Conservation (phyloP, 1,140 invertebrate species). For the Drosophila parvula region DNA sequence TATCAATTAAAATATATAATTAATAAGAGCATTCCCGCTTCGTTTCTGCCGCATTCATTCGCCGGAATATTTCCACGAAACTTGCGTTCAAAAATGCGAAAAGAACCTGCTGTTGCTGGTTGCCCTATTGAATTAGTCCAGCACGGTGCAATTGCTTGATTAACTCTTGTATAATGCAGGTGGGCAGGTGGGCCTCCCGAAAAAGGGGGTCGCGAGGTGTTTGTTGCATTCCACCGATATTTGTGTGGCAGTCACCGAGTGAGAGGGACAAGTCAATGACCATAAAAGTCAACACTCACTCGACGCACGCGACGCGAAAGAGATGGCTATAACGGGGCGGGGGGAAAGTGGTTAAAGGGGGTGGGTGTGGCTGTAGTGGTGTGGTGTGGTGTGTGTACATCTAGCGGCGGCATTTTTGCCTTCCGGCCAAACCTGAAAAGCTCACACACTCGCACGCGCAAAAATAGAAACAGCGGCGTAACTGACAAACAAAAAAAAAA, state of each 20-base stretch:
- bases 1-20: no score
- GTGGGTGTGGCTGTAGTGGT: not conserved
- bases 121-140: constrained; percentile 60
- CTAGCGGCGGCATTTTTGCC: constrained; percentile 47
- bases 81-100: constrained; percentile 18
- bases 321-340: not conserved
- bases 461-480: constrained; percentile 8
- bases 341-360: no score
- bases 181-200: not conserved
- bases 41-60: not conserved
- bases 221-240: constrained; percentile 30
- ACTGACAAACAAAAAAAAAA: not conserved
- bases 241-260: constrained; percentile 23
- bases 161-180: constrained; percentile 38
- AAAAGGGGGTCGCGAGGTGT: constrained; percentile 3
- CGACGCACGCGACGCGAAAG: constrained; percentile 31
- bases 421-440: constrained; percentile 46
- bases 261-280: constrained; percentile 57
- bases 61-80: not conserved
- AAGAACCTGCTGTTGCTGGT: constrained; percentile 2
- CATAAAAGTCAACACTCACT: constrained; percentile 63
- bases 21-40: not conserved
- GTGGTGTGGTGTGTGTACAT: constrained; percentile 7
- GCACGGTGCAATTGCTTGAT: constrained; percentile 52
- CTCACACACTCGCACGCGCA: constrained; percentile 5